Evolutionary conservation across 2,888 invertebrate species (phyloP).

Genomic region (Bhutanitis thaidina): DNA sequence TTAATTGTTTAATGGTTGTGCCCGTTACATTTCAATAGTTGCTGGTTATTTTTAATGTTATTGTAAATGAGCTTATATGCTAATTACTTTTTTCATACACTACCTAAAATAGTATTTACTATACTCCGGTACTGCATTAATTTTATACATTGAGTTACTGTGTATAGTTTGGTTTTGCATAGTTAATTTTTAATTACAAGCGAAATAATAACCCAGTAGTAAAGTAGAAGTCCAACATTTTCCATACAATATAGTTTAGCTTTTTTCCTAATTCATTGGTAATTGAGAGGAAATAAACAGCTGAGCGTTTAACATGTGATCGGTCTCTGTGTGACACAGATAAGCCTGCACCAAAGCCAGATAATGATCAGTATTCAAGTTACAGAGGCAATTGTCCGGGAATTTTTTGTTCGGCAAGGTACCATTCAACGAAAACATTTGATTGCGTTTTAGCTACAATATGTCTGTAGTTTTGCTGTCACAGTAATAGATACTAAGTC

Average conservation of each 20-base stretch:
- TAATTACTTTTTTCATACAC: too few species aligned
- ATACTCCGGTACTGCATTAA: too few species aligned
- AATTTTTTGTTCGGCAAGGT: conserved; percentile 50
- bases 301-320: conserved; percentile 59
- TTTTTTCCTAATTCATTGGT: conserved; percentile 27
- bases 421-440: conserved; percentile 59
- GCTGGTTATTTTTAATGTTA: too few species aligned
- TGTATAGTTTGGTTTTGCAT: too few species aligned
- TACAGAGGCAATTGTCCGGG: conserved; percentile 66
- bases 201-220: conserved; percentile 11
- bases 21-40: too few species aligned
- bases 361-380: conserved; percentile 76
- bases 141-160: too few species aligned
- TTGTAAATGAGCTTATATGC: too few species aligned
- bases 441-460: conserved; percentile 71
- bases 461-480: conserved; percentile 49
- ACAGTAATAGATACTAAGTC: conserved; percentile 66
- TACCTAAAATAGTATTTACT: too few species aligned
- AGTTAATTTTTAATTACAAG: too few species aligned
- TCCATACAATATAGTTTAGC: conserved; percentile 4
- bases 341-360: conserved; percentile 61
- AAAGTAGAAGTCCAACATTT: conserved; percentile 11
- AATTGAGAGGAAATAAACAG: conserved; percentile 64
- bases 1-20: too few species aligned
- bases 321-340: conserved; percentile 63